Percentiles rank a stretch among this genome's conserved stretches.
Evolutionary conservation across 2,113 vertebrate genomes (phyloP).

Genomic region (Pangasianodon gigas): DNA sequence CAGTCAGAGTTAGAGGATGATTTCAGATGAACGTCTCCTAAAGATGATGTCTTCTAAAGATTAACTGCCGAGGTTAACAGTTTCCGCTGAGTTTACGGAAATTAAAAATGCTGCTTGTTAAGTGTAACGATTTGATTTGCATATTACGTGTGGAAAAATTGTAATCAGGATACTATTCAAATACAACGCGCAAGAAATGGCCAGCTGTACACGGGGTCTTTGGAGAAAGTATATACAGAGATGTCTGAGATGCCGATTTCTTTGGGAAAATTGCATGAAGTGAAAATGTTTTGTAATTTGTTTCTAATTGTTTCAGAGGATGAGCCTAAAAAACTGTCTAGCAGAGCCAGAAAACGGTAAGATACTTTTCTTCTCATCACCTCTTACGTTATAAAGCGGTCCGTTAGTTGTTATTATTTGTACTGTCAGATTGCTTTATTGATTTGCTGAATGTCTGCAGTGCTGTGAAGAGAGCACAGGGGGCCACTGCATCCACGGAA

Average conservation of each 20-base stretch:
- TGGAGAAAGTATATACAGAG: not conserved
- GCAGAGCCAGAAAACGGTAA: constrained; percentile 84
- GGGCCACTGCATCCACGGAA: constrained; percentile 45
- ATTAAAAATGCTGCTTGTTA: not conserved
- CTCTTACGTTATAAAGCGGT: not conserved
- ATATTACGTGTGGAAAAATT: not conserved
- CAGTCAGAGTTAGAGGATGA: not conserved
- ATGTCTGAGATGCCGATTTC: not conserved
- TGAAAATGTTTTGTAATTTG: not conserved
- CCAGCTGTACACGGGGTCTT: not conserved
- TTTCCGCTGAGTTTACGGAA: not conserved
- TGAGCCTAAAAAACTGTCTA: constrained; percentile 80
- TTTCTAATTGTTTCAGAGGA: constrained; percentile 54
- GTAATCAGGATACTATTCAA: not conserved
- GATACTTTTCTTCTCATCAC: not conserved
- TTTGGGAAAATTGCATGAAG: not conserved
- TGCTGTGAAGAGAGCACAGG: constrained; percentile 70
- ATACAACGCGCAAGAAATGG: not conserved
- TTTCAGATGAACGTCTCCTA: not conserved
- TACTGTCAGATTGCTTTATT: not conserved
- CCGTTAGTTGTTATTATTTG: not conserved
- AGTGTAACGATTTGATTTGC: not conserved
- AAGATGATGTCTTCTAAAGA: no score
- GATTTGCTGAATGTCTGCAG: constrained; percentile 54
- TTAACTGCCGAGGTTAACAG: not conserved